Conservation (phyloP, 2,888 invertebrate species). For the Cylindroiulus punctatus region DNA sequence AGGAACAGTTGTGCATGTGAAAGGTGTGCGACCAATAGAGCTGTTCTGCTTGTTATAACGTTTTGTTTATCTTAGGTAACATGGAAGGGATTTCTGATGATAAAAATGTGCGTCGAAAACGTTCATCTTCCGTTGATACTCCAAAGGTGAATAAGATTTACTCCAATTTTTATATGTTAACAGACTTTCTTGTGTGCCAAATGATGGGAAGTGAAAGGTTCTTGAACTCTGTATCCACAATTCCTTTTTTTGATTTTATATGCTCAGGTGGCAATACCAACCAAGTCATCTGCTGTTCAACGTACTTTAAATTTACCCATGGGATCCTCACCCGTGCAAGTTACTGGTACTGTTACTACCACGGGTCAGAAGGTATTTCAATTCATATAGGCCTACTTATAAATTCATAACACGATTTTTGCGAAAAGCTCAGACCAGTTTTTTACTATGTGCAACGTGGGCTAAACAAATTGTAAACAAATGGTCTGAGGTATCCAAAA, state of each 20-base stretch:
- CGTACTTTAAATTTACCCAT: conserved; percentile 56
- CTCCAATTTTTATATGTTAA: too few species aligned
- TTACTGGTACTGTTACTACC: conserved; percentile 53
- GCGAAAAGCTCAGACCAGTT: too few species aligned
- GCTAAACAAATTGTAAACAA: too few species aligned
- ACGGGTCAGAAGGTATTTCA: conserved; percentile 41
- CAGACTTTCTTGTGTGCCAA: too few species aligned
- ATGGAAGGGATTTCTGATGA: neutral
- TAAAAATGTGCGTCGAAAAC: conserved; percentile 42
- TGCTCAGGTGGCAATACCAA: neutral
- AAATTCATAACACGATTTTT: too few species aligned
- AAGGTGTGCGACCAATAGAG: neutral
- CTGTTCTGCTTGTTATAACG: neutral
- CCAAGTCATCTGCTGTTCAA: conserved; percentile 4
- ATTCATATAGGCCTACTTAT: neutral
- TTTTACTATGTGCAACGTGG: too few species aligned
- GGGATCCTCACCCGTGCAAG: conserved; percentile 56
- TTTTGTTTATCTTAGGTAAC: neutral
- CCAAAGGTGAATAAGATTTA: neutral
- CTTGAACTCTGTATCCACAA: too few species aligned
- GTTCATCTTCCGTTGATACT: conserved; percentile 34
- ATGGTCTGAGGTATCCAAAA: too few species aligned
- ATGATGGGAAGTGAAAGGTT: too few species aligned
- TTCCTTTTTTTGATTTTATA: neutral
- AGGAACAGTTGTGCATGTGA: neutral